These are phyloP conservation scores for Tryphoninae sp. DNA, from an alignment of 2,888 invertebrate genomes.

Conservation along the genomic window DNA sequence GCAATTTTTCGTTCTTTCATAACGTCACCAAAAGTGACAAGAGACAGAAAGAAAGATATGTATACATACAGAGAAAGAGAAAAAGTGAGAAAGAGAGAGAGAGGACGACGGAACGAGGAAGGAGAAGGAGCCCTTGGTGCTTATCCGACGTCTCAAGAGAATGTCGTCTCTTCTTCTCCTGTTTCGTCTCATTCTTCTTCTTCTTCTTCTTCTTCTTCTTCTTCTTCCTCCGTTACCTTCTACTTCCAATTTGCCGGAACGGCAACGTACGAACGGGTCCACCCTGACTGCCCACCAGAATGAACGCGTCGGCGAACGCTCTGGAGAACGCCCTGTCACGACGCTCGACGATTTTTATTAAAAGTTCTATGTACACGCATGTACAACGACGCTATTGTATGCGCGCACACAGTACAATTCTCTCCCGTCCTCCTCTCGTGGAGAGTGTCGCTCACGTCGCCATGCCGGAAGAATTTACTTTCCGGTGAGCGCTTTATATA, in stretches of 20 bases:
- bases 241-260: too few relatives aligned
- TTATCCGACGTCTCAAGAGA: constrained; percentile 43
- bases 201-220: too few relatives aligned
- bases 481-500: constrained; percentile 9
- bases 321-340: not conserved
- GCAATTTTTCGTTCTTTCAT: constrained; percentile 28
- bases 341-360: constrained; percentile 52
- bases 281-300: too few relatives aligned
- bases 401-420: not conserved
- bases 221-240: too few relatives aligned
- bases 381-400: not conserved
- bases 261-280: too few relatives aligned
- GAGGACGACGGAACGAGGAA: too few relatives aligned
- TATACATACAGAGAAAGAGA: not conserved
- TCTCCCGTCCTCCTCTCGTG: not conserved
- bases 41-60: not conserved
- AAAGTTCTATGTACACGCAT: constrained; percentile 26
- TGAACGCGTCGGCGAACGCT: not conserved
- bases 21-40: not conserved
- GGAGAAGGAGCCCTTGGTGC: too few relatives aligned
- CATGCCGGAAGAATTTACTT: constrained; percentile 17
- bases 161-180: constrained; percentile 14
- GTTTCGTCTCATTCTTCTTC: too few relatives aligned
- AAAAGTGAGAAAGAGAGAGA: not conserved
- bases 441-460: not conserved